Percentiles rank a stretch among this genome's conserved stretches.
Evolutionary conservation across 1,140 invertebrate species (phyloP).

Genomic region (Battus philenor): DNA sequence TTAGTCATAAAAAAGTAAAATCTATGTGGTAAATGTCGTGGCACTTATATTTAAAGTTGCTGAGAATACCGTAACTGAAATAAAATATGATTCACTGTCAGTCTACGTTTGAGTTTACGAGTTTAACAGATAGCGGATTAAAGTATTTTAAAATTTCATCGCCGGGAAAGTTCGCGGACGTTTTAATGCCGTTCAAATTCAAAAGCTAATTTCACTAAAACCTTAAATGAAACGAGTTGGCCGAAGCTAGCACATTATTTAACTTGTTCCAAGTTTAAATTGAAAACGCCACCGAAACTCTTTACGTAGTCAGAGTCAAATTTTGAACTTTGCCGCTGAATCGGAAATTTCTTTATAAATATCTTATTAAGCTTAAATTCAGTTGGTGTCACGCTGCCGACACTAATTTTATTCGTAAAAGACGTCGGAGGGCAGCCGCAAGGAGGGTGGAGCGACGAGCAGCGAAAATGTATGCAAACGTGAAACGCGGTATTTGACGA

Average conservation of each 20-base stretch:
- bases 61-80: no score
- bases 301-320: constrained; percentile 67
- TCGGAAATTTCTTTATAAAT: constrained; percentile 75
- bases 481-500: constrained; percentile 66
- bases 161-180: constrained; percentile 37
- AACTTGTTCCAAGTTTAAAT: constrained; percentile 74
- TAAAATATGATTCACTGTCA: no score
- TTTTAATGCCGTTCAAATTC: constrained; percentile 62
- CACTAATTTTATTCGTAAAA: constrained; percentile 72
- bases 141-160: constrained; percentile 31
- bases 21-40: no score
- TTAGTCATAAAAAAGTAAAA: no score
- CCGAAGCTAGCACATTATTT: constrained; percentile 68
- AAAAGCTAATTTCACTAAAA: constrained; percentile 74
- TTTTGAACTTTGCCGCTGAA: constrained; percentile 73
- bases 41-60: no score
- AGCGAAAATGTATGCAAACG: constrained; percentile 71
- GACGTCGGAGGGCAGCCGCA: constrained; percentile 42
- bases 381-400: constrained; percentile 72
- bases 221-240: constrained; percentile 70
- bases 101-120: no score
- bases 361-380: constrained; percentile 75
- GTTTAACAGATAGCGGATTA: background rate
- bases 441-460: constrained; percentile 20
- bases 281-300: constrained; percentile 70